Evolutionary conservation across 2,888 invertebrate genomes (phyloP).

Genomic region (Himalopsyche tibetana): DNA sequence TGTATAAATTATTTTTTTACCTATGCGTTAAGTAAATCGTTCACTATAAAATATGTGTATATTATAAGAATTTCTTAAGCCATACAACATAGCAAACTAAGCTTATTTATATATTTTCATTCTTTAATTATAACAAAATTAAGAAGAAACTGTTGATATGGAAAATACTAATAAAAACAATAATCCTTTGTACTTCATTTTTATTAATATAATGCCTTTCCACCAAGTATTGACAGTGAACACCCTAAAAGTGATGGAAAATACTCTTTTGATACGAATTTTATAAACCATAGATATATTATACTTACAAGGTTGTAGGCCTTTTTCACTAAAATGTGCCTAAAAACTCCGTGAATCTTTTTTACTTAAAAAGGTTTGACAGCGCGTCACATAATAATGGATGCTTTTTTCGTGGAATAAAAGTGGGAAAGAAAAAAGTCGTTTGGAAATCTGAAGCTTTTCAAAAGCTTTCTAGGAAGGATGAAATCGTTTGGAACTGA

Average conservation of each 20-base stretch:
- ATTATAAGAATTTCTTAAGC: too few species aligned
- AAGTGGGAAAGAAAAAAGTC: conserved; percentile 8
- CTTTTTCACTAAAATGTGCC: background rate
- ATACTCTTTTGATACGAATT: background rate
- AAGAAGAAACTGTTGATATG: background rate
- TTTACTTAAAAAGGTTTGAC: conserved; percentile 7
- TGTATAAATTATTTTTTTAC: too few species aligned
- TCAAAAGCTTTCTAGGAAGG: background rate
- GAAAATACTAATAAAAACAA: too few species aligned
- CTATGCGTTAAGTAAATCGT: too few species aligned
- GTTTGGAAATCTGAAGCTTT: conserved; percentile 3
- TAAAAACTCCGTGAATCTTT: background rate
- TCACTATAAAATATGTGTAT: too few species aligned
- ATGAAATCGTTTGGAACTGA: background rate
- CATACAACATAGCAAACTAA: too few species aligned
- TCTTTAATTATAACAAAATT: background rate
- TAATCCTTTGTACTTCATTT: too few species aligned
- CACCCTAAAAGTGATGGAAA: too few species aligned
- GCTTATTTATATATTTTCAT: too few species aligned
- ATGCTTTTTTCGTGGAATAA: background rate
- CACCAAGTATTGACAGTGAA: too few species aligned
- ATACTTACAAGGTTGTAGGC: background rate
- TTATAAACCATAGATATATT: background rate
- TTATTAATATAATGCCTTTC: too few species aligned
- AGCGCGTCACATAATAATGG: background rate